A percentile compares a stretch with the other conserved stretches of the same genome.
phyloP scores from a whole-genome alignment of 2,888 invertebrate genomes.

The Limenitis camilla region DNA sequence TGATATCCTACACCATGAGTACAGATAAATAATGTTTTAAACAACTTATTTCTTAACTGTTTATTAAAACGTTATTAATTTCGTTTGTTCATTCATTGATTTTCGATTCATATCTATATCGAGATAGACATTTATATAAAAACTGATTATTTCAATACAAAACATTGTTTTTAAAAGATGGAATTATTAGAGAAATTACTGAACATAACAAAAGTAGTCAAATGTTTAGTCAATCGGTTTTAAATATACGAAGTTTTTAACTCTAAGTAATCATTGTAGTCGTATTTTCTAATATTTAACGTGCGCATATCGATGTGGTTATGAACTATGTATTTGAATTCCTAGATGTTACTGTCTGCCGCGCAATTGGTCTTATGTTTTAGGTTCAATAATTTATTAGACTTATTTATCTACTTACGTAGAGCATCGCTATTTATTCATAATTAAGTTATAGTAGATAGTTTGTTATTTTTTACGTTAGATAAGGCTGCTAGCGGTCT shows the following conservation, averaged over 20 bases:
- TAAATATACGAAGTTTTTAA: conserved; percentile 28
- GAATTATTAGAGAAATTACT: too few species aligned
- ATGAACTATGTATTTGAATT: conserved; percentile 51
- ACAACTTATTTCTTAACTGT: too few species aligned
- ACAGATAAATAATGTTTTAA: too few species aligned
- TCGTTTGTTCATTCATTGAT: too few species aligned
- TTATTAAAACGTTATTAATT: too few species aligned
- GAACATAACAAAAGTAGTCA: too few species aligned
- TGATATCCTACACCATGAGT: too few species aligned
- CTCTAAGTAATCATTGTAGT: conserved; percentile 44
- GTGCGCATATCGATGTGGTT: conserved; percentile 67
- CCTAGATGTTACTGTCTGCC: conserved; percentile 51
- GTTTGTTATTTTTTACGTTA: conserved; percentile 35
- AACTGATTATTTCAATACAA: too few species aligned
- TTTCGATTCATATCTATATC: too few species aligned
- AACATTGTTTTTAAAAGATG: too few species aligned
- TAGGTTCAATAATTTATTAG: conserved; percentile 38
- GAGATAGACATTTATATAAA: too few species aligned
- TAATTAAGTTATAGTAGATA: conserved; percentile 21
- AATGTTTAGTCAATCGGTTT: too few species aligned
- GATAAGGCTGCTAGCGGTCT: conserved; percentile 10
- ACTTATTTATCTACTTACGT: conserved; percentile 25
- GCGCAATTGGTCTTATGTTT: conserved; percentile 62
- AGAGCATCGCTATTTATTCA: conserved; percentile 54
- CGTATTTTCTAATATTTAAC: conserved; percentile 57